Base-by-base conservation (phyloP, 2,797 vertebrate species). In the Molossus alvarezi region DNA sequence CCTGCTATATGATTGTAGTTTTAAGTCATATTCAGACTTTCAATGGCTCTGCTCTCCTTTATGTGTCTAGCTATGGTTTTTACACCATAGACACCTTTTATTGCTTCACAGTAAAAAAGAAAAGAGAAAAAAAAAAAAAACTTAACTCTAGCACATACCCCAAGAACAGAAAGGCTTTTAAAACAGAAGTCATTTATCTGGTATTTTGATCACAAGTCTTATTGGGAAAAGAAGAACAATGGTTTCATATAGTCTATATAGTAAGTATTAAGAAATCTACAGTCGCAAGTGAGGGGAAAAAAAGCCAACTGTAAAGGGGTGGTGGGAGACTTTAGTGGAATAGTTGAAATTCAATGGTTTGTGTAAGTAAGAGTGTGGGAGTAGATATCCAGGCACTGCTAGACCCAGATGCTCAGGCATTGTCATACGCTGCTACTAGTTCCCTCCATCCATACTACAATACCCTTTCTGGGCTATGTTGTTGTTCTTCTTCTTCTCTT, bases 201-300 rank as follows among this genome's bases (percentile, higher is more conserved):
- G 21, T 71, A 21, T 64, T 91, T 89, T 69, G n/a, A 88, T 76
- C 37, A 86, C 21, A 86, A 83, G 14, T 94, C 71, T 82, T 88
- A 10, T 60, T 73, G 12, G 62, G 9, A 6, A 14, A 91, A 37
- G 51, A 25, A 96, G 20, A 90, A 15, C 4, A 41, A 58, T 45
- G 9, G 13, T 27, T 71, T 91, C 51, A 85, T 53, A 37, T 14
- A 65, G 72, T 45, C 10, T 55, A n/a, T 27, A 73, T 45, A 81
- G n/a, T 55, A 89, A 72, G 33, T 48, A 57, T 65, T 81, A 84
- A 23, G 71, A 83, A 90, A 53, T 6, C 29, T 71, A 53, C 13
- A 2, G 3, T 48, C n/a, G 3, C 12, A 45, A 90, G 17, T 77
- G 37, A n/a, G 41, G 27, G 45, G 37, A 6, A 53, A 72, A 25